Percentiles rank a stretch among this genome's conserved stretches.
phyloP scores from a whole-genome alignment of 2,888 invertebrate species.

The Synergus japonicus region DNA sequence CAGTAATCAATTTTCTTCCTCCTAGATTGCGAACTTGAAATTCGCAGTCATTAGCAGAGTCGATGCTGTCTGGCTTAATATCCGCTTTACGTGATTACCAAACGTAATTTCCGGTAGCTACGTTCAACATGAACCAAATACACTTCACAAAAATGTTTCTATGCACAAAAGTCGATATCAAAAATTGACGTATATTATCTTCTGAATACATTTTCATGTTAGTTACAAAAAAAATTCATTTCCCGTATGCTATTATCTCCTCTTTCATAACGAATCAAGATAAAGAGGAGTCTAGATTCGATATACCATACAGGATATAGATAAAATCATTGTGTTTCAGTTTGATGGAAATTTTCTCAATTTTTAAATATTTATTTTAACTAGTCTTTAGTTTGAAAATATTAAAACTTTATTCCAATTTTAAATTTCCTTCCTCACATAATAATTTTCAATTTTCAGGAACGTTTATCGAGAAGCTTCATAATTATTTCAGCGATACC shows the following conservation, averaged over 20 bases:
- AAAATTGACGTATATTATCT: neutral
- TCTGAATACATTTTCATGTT: neutral
- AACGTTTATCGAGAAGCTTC: neutral
- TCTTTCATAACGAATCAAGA: neutral
- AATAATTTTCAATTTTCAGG: neutral
- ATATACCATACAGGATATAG: neutral
- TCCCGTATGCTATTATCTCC: neutral
- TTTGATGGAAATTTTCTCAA: neutral
- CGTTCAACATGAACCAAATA: neutral
- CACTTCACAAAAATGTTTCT: neutral
- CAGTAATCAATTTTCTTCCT: conserved; percentile 27
- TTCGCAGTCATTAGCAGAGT: conserved; percentile 49
- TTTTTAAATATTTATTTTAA: neutral
- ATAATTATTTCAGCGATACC: conserved; percentile 21
- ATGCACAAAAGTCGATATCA: neutral
- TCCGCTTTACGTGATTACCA: conserved; percentile 69
- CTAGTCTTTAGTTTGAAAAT: too few relatives aligned
- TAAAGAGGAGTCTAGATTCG: neutral
- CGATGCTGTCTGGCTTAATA: conserved; percentile 64
- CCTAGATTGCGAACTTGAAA: conserved; percentile 44
- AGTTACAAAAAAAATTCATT: neutral
- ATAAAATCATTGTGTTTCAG: neutral
- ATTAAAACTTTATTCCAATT: neutral
- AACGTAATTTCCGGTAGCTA: conserved; percentile 70
- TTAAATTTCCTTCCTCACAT: neutral